Percentiles rank a stretch among this genome's conserved stretches.
phyloP scores from a whole-genome alignment of 2,888 invertebrate species.

The Cryptus viduatorius region DNA sequence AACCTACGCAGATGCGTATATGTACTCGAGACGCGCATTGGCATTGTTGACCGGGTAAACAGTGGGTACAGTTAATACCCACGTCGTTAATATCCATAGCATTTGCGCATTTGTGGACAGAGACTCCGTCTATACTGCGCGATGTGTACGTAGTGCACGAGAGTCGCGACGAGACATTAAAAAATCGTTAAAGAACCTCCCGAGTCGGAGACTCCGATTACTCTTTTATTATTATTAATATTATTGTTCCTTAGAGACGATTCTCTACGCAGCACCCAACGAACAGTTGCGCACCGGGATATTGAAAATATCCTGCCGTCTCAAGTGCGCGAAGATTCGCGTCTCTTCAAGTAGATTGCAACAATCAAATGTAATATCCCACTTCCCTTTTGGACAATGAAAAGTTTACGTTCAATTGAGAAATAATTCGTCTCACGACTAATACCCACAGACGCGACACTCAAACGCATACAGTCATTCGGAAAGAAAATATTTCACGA shows the following conservation, averaged over 20 bases:
- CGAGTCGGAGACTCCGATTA: background rate
- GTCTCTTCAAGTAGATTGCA: constrained; percentile 5
- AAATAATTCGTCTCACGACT: constrained; percentile 26
- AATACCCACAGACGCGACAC: background rate
- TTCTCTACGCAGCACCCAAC: background rate
- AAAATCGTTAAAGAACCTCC: constrained; percentile 6
- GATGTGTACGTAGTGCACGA: background rate
- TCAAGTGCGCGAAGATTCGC: constrained; percentile 38
- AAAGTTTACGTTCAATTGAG: constrained; percentile 38
- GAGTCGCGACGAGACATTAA: constrained; percentile 9
- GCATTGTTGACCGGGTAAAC: constrained; percentile 65
- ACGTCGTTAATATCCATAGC: background rate
- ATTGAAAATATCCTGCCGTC: constrained; percentile 52
- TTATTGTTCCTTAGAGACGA: constrained; percentile 15
- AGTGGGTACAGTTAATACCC: constrained; percentile 36
- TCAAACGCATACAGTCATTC: no score
- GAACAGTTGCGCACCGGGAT: background rate
- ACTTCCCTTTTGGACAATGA: constrained; percentile 37
- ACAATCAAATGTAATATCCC: constrained; percentile 47
- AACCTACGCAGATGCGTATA: constrained; percentile 34
- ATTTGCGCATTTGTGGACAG: background rate
- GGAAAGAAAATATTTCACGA: no score
- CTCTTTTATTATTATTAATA: constrained; percentile 8
- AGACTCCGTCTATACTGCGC: background rate
- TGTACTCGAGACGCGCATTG: constrained; percentile 45